Evolutionary conservation across 2,888 invertebrate genomes (phyloP).

Genomic region (Himalopsyche anomala): DNA sequence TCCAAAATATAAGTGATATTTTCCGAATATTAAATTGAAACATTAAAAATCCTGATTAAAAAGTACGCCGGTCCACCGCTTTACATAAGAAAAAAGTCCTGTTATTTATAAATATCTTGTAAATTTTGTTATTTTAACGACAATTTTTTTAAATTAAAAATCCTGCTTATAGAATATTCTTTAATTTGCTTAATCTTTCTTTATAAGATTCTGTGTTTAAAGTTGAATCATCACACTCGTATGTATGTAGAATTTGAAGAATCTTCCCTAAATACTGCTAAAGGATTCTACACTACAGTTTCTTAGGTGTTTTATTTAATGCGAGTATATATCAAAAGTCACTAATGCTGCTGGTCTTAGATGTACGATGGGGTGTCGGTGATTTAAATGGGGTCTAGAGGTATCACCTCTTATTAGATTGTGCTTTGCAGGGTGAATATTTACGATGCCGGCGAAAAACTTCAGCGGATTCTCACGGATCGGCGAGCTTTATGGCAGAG

Average conservation of each 20-base stretch:
- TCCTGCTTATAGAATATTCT: no score
- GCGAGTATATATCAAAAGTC: background rate
- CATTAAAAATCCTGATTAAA: no score
- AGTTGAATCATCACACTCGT: no score
- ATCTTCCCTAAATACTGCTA: background rate
- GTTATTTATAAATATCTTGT: no score
- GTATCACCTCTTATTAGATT: constrained; percentile 63
- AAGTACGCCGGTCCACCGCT: no score
- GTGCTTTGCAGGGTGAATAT: constrained; percentile 59
- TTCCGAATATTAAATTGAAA: no score
- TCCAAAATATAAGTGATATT: no score
- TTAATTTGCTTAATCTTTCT: no score
- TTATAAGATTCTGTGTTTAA: no score
- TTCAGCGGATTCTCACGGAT: constrained; percentile 57
- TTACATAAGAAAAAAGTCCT: no score
- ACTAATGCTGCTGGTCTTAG: background rate
- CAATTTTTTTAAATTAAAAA: no score
- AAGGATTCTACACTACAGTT: background rate
- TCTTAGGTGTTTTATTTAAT: background rate
- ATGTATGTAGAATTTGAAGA: background rate
- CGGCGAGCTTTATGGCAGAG: constrained; percentile 33
- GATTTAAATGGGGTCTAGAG: constrained; percentile 58
- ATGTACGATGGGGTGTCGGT: constrained; percentile 46
- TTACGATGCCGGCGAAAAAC: constrained; percentile 60
- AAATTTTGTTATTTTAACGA: no score